Evolutionary conservation across 2,888 invertebrate species (phyloP), one percentile per base, ranked within the genome.

Genomic region (Phortica magna): DNA sequence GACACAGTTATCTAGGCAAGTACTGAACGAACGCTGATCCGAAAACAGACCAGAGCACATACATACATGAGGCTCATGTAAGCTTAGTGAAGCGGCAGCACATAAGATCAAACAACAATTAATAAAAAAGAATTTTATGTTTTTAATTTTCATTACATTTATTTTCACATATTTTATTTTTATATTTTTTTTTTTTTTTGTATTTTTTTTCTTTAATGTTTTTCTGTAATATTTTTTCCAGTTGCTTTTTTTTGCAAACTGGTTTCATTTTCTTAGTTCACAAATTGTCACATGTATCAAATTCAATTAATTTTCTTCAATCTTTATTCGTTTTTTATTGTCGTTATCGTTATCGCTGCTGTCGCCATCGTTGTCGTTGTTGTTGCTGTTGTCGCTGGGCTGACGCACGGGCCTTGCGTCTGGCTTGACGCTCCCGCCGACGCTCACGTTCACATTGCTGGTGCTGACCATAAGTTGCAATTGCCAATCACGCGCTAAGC

Each of bases 101-200:
- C 31, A 31, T 4, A 4, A 31, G 31, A 2, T 4, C 31, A 31
- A 31, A 31, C 31, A 31, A 31, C 31, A 31, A 31, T 31, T 4
- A 31, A 31, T 31, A 31, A 31, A 31, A 4, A 48, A 48, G 48
- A 48, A 2, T 48, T 48, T 12, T 48, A 7, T 12, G 2, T 48
- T 48, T 48, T 59, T 59, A 59, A 59, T n/a, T 59, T 59, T 59
- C 22, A 61, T 22, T 22, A 61, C 12, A 61, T 61, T 61, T 59
- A 59, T 61, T 61, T 61, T 61, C 19, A 22, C 48, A 48, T 48
- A 48, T 61, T 22, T 57, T 17, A 14, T 9, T 48, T 48, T 12
- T 48, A 7, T 12, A 6, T 48, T 48, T 48, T n/a, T n/a, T n/a
- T n/a, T 59, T 59, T 14, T n/a, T 59, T 59, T 59, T 61, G 3